Evolutionary conservation across 2,113 vertebrate genomes (phyloP).

Genomic region (Clupea harengus): DNA sequence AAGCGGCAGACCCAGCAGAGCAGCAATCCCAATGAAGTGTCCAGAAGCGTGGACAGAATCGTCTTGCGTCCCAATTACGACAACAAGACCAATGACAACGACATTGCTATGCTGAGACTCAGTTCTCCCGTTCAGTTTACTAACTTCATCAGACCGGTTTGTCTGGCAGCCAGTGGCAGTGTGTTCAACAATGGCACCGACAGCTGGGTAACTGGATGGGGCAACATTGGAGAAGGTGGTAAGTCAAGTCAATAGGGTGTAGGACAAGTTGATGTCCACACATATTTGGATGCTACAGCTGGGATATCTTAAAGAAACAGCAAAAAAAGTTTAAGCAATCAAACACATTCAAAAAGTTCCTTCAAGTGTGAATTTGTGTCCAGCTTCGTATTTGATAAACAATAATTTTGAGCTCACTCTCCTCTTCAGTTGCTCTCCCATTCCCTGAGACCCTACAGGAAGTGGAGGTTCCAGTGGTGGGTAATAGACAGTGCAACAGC

Average conservation of each 20-base stretch:
- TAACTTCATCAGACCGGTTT: constrained; percentile 61
- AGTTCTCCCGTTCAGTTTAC: constrained; percentile 6
- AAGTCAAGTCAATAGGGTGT: background rate
- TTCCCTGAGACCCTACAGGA: constrained; percentile 55
- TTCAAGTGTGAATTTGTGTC: too few species aligned
- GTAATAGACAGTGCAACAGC: constrained; percentile 58
- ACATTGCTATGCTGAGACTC: constrained; percentile 71
- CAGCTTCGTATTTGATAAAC: too few species aligned
- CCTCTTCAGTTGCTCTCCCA: constrained; percentile 25
- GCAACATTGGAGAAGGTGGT: constrained; percentile 61
- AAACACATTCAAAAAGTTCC: too few species aligned
- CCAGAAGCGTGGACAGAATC: constrained; percentile 8
- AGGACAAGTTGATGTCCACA: background rate
- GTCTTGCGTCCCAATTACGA: constrained; percentile 59
- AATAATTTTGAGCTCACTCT: background rate
- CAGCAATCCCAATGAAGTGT: constrained; percentile 25
- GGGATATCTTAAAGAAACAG: too few species aligned
- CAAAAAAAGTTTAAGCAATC: too few species aligned
- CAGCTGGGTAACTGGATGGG: constrained; percentile 70
- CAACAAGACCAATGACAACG: constrained; percentile 44
- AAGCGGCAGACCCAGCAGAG: background rate
- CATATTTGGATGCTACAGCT: background rate
- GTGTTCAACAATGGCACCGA: constrained; percentile 59
- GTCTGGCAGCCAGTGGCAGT: constrained; percentile 56
- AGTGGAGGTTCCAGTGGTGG: constrained; percentile 61